Evolutionary conservation across 37 sponge, comb jelly and placozoan genomes (phyloP).

Genomic region (Ephydatia muelleri): DNA sequence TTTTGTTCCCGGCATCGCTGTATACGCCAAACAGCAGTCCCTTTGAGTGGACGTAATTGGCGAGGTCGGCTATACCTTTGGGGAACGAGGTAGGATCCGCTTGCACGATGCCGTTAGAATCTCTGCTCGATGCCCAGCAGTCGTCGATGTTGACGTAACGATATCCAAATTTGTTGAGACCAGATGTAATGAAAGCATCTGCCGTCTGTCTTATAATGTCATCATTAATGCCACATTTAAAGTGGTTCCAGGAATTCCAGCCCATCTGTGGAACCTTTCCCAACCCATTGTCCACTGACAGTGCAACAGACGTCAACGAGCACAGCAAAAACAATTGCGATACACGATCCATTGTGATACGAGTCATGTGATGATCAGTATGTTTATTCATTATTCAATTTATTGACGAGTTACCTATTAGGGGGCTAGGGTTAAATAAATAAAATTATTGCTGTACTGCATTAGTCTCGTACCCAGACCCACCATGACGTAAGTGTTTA

Average conservation of each 20-base stretch:
- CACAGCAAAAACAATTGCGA: background rate
- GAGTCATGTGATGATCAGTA: no score
- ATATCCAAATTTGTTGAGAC: slow-evolving; percentile 47
- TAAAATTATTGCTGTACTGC: no score
- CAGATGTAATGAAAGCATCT: slow-evolving; percentile 35
- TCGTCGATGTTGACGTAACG: slow-evolving; percentile 74
- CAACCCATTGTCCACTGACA: slow-evolving; percentile 50
- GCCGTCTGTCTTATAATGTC: slow-evolving; percentile 34
- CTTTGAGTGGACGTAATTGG: slow-evolving; percentile 60
- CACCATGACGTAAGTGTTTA: no score
- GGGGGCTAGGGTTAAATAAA: no score
- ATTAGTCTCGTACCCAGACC: no score
- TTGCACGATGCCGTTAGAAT: slow-evolving; percentile 35
- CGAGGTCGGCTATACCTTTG: slow-evolving; percentile 67
- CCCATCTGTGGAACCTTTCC: slow-evolving; percentile 77
- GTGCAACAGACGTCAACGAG: background rate
- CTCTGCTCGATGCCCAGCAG: slow-evolving; percentile 73
- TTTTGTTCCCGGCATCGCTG: slow-evolving; percentile 83
- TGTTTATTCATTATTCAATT: no score
- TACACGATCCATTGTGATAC: background rate
- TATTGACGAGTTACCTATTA: no score
- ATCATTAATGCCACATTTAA: slow-evolving; percentile 47
- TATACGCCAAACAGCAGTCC: slow-evolving; percentile 85
- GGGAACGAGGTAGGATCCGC: slow-evolving; percentile 71
- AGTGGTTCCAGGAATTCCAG: slow-evolving; percentile 80